phyloP scores from a whole-genome alignment of 2,888 invertebrate genomes.

The Sussaba pulchella region DNA sequence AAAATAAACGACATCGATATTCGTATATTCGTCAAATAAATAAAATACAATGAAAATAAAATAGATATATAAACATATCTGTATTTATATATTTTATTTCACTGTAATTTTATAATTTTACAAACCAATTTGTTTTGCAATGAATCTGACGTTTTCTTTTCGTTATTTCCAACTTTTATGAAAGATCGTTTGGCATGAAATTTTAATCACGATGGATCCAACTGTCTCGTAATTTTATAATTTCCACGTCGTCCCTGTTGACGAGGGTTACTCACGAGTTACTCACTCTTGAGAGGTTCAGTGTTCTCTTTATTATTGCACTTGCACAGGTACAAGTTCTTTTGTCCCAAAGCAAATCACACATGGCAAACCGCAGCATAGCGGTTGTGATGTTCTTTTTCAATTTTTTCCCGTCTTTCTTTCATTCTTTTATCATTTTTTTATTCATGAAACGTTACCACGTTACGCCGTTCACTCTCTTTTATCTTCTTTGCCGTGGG shows the following conservation, averaged over 20 bases:
- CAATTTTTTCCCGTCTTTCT: constrained; percentile 4
- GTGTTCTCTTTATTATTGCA: constrained; percentile 9
- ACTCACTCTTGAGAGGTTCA: constrained; percentile 18
- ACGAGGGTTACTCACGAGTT: constrained; percentile 4
- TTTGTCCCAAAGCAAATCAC: constrained; percentile 3
- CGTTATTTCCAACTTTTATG: too few species aligned
- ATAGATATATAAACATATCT: too few species aligned
- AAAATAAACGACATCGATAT: too few species aligned
- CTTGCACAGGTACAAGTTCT: constrained; percentile 15
- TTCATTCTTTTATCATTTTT: constrained; percentile 19
- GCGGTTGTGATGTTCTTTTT: not conserved
- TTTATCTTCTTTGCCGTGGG: constrained; percentile 53
- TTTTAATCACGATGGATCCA: too few species aligned
- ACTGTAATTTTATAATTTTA: too few species aligned
- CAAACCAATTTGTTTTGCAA: too few species aligned
- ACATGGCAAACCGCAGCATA: constrained; percentile 9
- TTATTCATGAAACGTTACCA: not conserved
- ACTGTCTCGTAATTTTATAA: constrained; percentile 9
- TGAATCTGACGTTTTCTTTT: too few species aligned
- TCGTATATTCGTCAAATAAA: too few species aligned
- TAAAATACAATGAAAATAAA: too few species aligned
- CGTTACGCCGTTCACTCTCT: constrained; percentile 38
- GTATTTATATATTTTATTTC: too few species aligned
- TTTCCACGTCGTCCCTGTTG: not conserved
- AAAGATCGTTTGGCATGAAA: too few species aligned